Evolutionary conservation across 2,113 vertebrate species (phyloP).

Genomic region (Hassar affinis): DNA sequence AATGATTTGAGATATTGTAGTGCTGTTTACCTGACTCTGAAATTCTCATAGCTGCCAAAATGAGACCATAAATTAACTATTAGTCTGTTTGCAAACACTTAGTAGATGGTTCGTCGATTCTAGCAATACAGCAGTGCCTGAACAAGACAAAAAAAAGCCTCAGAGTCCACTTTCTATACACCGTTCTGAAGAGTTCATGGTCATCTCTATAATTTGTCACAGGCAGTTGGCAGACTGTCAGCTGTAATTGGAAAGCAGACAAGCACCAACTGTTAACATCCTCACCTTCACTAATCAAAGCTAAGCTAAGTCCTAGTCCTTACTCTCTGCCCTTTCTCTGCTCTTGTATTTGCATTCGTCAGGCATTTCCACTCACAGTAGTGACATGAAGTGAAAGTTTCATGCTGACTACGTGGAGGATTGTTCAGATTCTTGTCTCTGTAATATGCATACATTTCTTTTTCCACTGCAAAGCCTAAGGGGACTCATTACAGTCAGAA

Average conservation of each 20-base stretch:
- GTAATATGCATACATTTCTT: conserved; percentile 46
- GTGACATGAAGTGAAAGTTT: conserved; percentile 47
- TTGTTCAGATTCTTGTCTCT: conserved; percentile 54
- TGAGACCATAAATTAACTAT: background rate
- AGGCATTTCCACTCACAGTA: conserved; percentile 47
- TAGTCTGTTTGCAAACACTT: background rate
- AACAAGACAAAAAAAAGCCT: background rate
- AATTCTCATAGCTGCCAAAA: background rate
- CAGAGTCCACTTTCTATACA: background rate
- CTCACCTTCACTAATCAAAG: conserved; percentile 14
- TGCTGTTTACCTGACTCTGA: background rate
- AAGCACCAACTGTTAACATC: background rate
- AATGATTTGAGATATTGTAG: too few species aligned
- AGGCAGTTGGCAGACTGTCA: background rate
- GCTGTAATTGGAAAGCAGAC: conserved; percentile 13
- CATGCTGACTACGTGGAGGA: conserved; percentile 26
- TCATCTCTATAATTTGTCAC: conserved; percentile 19
- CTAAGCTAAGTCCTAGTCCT: background rate
- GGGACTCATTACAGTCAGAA: conserved; percentile 27
- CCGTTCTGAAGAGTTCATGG: conserved; percentile 1
- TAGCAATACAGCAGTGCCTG: background rate
- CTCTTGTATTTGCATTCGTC: conserved; percentile 43
- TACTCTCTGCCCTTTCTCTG: background rate
- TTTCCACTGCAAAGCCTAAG: conserved; percentile 41
- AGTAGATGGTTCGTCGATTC: background rate